Percentiles rank a stretch among this genome's conserved stretches.
Evolutionary conservation across 2,113 vertebrate species (phyloP).

Genomic region (Passer montanus): DNA sequence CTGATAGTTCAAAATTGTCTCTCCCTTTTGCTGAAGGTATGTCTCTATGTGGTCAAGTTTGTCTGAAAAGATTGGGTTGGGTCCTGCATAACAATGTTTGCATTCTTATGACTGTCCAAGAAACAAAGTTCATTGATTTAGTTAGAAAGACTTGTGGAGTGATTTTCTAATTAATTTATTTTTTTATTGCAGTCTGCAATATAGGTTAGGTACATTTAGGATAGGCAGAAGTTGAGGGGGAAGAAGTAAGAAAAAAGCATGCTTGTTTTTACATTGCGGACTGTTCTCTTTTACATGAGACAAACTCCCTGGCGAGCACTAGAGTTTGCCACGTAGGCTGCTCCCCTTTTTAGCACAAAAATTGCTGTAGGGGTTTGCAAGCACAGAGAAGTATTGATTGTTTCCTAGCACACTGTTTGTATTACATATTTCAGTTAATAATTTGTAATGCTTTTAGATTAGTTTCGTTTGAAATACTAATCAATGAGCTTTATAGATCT

Average conservation of each 20-base stretch:
- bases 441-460: constrained; percentile 38
- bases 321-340: background rate
- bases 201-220: background rate
- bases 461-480: background rate
- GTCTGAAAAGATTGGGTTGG: background rate
- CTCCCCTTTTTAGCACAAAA: background rate
- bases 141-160: background rate
- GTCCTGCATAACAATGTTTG: background rate
- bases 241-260: background rate
- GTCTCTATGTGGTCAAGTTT: background rate
- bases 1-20: background rate
- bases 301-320: background rate
- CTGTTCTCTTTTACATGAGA: background rate
- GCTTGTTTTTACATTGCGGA: background rate
- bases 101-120: background rate
- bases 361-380: background rate
- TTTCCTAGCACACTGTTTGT: background rate
- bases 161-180: background rate
- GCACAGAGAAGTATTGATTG: background rate
- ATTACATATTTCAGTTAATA: constrained; percentile 39
- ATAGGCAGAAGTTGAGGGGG: background rate
- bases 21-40: background rate
- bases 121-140: background rate
- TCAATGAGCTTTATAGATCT: constrained; percentile 35
- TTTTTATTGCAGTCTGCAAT: background rate